phyloP scores from a whole-genome alignment of 2,888 invertebrate species.

The Metalampra italica region DNA sequence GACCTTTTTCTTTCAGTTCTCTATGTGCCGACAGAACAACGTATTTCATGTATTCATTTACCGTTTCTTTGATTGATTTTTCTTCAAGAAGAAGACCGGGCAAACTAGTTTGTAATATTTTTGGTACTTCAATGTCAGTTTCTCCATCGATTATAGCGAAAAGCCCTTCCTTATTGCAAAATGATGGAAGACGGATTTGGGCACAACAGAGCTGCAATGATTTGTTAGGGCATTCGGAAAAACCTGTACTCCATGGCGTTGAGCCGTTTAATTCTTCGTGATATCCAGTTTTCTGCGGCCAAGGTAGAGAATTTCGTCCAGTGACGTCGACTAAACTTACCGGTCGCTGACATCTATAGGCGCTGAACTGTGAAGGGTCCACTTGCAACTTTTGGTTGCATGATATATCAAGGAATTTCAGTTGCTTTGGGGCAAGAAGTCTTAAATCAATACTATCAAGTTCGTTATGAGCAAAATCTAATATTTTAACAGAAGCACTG shows the following conservation, averaged over 20 bases:
- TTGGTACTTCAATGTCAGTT: constrained; percentile 83
- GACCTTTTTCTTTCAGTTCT: constrained; percentile 85
- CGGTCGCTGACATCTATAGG: constrained; percentile 87
- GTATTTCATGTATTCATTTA: constrained; percentile 90
- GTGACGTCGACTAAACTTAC: constrained; percentile 91
- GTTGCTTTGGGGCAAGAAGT: constrained; percentile 86
- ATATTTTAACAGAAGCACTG: constrained; percentile 84
- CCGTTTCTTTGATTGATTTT: constrained; percentile 88
- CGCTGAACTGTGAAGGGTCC: constrained; percentile 89
- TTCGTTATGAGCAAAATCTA: constrained; percentile 92
- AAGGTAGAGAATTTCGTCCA: constrained; percentile 86
- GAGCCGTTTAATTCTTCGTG: constrained; percentile 74
- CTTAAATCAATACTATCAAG: constrained; percentile 88
- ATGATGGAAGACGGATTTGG: constrained; percentile 87
- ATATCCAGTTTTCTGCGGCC: constrained; percentile 66
- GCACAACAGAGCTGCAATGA: constrained; percentile 85
- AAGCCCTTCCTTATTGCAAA: constrained; percentile 88
- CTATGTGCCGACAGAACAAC: constrained; percentile 89
- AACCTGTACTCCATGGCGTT: constrained; percentile 89
- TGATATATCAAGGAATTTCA: constrained; percentile 91
- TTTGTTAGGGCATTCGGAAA: constrained; percentile 90
- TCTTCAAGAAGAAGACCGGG: constrained; percentile 90
- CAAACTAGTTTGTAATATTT: constrained; percentile 84
- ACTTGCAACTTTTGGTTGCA: constrained; percentile 90
- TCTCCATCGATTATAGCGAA: constrained; percentile 91